Base-by-base conservation (phyloP, 2,113 vertebrate species). In the Notechis scutatus region DNA sequence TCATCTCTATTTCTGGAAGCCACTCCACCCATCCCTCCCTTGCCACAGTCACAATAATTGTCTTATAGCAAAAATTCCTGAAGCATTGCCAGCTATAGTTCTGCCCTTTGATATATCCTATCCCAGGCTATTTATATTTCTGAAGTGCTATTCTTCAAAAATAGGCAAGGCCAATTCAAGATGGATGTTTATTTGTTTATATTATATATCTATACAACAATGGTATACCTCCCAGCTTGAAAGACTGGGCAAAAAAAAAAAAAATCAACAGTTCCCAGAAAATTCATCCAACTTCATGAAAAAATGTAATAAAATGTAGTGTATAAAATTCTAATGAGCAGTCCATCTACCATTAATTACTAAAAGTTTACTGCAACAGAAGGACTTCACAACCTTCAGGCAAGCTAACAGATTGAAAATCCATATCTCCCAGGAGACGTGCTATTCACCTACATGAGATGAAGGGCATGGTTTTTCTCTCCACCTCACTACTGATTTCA, bases 1-100 rank as follows among this genome's bases (percentile, higher is more conserved):
- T 97, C 94, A 95, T 95, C 94, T 92, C 69, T 93, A 93, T 95
- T 95, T 97, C 95, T 42, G 3, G 95, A 96, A 96, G 85, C 93
- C 5, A 50, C n/a, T 55, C 90, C 61, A 93, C 92, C 24, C 55
- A 81, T 21, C 89, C 93, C 92, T 90, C 50, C 34, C 24, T 21
- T 56, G 21, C 26, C 5, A 93, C 88, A 93, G 91, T 95, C 94
- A 96, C 94, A 94, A 92, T 95, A 96, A 96, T 96, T 96, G 95
- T 95, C 92, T 94, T 95, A 91, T 47, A 95, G 18, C 88, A 93
- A 94, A 93, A 92, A 91, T 26, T 91, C 85, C 91, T 96, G 96
- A 95, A 52, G 29, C 15, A 12, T 61, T 39, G 95, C 94, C 96
- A 97, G 92, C 88, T 96, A 95, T 94, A 94, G 95, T 95, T 94